Percentiles rank a stretch among this genome's conserved stretches.
phyloP scores from a whole-genome alignment of 2,797 vertebrate genomes.

The Morelia viridis region DNA sequence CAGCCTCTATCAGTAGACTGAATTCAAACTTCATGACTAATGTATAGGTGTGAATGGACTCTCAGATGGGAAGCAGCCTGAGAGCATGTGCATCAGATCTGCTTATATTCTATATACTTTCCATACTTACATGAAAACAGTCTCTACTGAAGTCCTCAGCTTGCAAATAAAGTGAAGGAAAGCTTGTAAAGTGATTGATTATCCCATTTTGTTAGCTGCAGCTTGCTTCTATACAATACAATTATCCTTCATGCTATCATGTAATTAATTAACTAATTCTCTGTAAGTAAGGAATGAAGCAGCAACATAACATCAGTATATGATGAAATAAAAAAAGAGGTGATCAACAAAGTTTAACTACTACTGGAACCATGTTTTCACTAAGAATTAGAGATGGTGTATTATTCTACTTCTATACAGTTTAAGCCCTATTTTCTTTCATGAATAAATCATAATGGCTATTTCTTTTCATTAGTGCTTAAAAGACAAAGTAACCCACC shows the following conservation, averaged over 20 bases:
- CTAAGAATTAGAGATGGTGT: neutral
- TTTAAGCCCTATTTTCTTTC: neutral
- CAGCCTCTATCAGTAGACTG: neutral
- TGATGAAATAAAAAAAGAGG: neutral
- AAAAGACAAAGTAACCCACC: constrained; percentile 73
- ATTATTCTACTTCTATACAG: neutral
- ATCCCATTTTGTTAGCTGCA: neutral
- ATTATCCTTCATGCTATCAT: neutral
- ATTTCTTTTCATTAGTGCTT: neutral
- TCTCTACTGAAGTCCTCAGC: neutral
- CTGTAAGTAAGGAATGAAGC: neutral
- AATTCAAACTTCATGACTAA: neutral
- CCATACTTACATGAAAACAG: neutral
- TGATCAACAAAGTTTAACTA: neutral
- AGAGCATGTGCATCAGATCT: neutral
- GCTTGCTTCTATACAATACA: neutral
- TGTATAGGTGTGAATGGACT: neutral
- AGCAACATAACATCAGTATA: neutral
- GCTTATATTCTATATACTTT: neutral
- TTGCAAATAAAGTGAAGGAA: neutral
- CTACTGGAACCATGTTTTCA: neutral
- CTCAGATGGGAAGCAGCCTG: too few relatives aligned
- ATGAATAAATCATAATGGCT: neutral
- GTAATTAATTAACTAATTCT: neutral
- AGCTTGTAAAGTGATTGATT: neutral